Evolutionary conservation across 2,797 vertebrate species (phyloP).

Genomic region (Cuniculus paca): DNA sequence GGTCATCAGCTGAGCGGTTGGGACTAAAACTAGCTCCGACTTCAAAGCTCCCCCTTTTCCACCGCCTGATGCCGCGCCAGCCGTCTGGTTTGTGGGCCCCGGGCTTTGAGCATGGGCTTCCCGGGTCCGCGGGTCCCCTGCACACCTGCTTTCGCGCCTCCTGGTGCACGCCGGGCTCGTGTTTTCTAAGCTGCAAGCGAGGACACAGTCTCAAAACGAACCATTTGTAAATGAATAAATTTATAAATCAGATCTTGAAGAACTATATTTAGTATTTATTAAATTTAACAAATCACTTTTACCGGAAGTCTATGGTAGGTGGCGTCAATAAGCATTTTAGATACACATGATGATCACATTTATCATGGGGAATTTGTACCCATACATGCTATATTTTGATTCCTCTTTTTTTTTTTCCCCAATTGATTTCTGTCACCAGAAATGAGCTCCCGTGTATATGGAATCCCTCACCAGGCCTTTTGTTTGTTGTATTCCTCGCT

Average conservation of each 20-base stretch:
- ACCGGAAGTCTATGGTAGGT: background rate
- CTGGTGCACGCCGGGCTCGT: background rate
- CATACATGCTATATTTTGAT: background rate
- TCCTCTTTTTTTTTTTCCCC: no score
- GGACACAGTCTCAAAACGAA: background rate
- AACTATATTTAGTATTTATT: background rate
- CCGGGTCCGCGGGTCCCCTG: background rate
- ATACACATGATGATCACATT: background rate
- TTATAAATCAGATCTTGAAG: constrained; percentile 6
- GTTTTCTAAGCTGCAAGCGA: background rate
- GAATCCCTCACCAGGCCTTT: background rate
- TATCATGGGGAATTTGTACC: background rate
- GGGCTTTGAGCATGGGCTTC: background rate
- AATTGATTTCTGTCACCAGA: background rate
- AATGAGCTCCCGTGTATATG: background rate
- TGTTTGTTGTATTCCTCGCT: background rate
- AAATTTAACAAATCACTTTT: background rate
- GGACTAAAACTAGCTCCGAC: background rate
- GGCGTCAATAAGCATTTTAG: background rate
- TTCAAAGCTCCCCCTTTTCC: background rate
- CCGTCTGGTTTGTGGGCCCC: background rate
- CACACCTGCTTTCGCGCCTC: background rate
- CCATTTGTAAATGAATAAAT: background rate
- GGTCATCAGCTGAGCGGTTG: background rate
- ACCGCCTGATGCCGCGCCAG: background rate